Percentiles rank a stretch among this genome's conserved stretches.
Conservation (phyloP, 2,888 invertebrate species). For the Lathronympha strigana region DNA sequence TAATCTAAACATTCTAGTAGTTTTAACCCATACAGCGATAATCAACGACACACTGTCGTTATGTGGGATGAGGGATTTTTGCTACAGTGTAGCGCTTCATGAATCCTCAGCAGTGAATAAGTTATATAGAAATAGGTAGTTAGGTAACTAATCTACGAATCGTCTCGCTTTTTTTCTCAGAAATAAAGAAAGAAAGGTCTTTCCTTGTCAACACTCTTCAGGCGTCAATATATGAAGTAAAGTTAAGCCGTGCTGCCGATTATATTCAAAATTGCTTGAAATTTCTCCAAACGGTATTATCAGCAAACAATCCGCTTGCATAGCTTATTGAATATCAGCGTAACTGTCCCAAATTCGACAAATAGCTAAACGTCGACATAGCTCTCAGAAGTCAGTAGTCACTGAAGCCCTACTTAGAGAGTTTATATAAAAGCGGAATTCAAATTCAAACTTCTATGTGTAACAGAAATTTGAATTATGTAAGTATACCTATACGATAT, state of each 20-base stretch:
- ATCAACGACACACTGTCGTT: too few relatives aligned
- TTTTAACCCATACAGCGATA: too few relatives aligned
- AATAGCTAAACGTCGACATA: slow-evolving; percentile 24
- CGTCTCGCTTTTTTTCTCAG: too few relatives aligned
- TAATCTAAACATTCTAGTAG: too few relatives aligned
- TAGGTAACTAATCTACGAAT: too few relatives aligned
- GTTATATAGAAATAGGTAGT: too few relatives aligned
- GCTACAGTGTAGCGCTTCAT: too few relatives aligned
- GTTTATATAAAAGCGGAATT: slow-evolving; percentile 9
- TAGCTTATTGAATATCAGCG: slow-evolving; percentile 29
- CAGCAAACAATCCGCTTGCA: slow-evolving; percentile 13
- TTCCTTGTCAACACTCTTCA: too few relatives aligned
- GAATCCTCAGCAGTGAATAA: too few relatives aligned
- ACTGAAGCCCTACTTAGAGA: slow-evolving; percentile 12
- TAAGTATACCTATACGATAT: too few relatives aligned
- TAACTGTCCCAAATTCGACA: slow-evolving; percentile 23
- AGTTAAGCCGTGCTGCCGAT: not conserved
- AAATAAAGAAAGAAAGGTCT: too few relatives aligned
- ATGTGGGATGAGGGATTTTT: too few relatives aligned
- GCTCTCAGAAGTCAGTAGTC: slow-evolving; percentile 10
- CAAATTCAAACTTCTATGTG: slow-evolving; percentile 13
- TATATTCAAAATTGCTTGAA: slow-evolving; percentile 10
- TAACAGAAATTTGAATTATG: not conserved
- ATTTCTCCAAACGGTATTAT: slow-evolving; percentile 2
- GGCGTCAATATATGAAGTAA: not conserved